Base-by-base conservation (phyloP, 2,113 vertebrate genomes). In the Excalfactoria chinensis region DNA sequence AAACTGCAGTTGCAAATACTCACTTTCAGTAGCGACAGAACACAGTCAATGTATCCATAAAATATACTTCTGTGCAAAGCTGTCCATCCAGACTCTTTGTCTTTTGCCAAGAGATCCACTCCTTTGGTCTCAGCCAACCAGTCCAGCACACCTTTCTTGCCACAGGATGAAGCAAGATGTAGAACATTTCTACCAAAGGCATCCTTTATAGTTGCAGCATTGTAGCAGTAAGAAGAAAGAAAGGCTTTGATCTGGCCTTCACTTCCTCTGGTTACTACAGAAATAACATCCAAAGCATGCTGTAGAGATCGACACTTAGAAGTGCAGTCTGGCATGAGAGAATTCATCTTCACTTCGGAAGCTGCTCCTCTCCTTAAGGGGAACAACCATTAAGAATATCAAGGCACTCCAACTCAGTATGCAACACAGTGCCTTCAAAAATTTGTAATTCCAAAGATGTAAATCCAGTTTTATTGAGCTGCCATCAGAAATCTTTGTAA, bases 31-130 rank as follows among this genome's bases (percentile, higher is more conserved):
- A 99, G 96, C 0, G 98, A 98, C 96, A 99, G 97, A 91, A 98
- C 98, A 96, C 99, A 99, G 93, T 99, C 99, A 63, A 99, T 99
- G 80, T 99, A 99, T 59, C 99, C 99, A 72, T 99, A 99, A 97
- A 99, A 99, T 88, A 98, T 97, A 68, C 99, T 99, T 95, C 99
- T 98, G 93, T 99, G 99, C 93, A 99, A 95, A 83, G 99, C 98
- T 3, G 99, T 99, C 99, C 99, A 99, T 85, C 99, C 98, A 1
- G 99, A 99, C 70, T 99, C 99, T 90, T 98, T 98, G 96, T 99
- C 99, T 92, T 99, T 99, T 2, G 97, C 96, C 87, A 97, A 93
- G 26, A 98, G 96, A 95, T 99, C 99, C 53, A 98, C 98, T 75
- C 97, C 98, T 97, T 98, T 99, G 81, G 88, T 97, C 84, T 98